Conservation (phyloP, 2,888 invertebrate genomes). For the Balanococcus diminutus region DNA sequence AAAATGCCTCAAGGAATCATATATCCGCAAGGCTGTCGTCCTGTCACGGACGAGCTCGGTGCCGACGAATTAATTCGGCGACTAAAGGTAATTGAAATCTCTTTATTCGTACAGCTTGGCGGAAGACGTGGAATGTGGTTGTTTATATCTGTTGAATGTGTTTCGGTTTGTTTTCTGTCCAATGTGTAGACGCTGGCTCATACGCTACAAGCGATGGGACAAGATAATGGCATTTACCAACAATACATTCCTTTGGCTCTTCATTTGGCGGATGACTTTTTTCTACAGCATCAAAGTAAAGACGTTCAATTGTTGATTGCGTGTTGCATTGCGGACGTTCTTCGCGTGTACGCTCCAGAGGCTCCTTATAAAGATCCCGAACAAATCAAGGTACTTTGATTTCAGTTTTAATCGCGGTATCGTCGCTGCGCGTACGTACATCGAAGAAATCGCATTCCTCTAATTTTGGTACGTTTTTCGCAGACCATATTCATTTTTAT, state of each 20-base stretch:
- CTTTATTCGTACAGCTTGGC: no score
- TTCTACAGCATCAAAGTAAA: slow-evolving; percentile 84
- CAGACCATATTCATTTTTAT: slow-evolving; percentile 91
- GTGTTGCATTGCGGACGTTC: slow-evolving; percentile 96
- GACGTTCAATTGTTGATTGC: slow-evolving; percentile 95
- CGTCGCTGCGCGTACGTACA: neutral
- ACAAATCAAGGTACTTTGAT: slow-evolving; percentile 73
- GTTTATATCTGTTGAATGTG: neutral
- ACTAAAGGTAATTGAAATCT: slow-evolving; percentile 78
- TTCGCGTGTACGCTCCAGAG: slow-evolving; percentile 95
- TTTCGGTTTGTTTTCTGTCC: neutral
- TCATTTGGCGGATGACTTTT: slow-evolving; percentile 91
- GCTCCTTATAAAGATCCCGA: slow-evolving; percentile 96
- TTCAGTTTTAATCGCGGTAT: neutral
- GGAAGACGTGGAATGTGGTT: neutral
- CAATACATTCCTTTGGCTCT: slow-evolving; percentile 90
- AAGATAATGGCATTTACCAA: slow-evolving; percentile 88
- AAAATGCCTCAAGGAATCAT: slow-evolving; percentile 66
- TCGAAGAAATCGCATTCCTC: neutral
- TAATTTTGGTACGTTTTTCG: slow-evolving; percentile 58
- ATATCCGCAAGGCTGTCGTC: slow-evolving; percentile 94
- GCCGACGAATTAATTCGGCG: slow-evolving; percentile 94
- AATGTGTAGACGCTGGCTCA: slow-evolving; percentile 78
- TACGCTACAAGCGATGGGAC: slow-evolving; percentile 93
- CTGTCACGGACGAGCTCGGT: slow-evolving; percentile 91